Conservation (phyloP, 2,888 invertebrate genomes). For the Synanthedon formicaeformis region DNA sequence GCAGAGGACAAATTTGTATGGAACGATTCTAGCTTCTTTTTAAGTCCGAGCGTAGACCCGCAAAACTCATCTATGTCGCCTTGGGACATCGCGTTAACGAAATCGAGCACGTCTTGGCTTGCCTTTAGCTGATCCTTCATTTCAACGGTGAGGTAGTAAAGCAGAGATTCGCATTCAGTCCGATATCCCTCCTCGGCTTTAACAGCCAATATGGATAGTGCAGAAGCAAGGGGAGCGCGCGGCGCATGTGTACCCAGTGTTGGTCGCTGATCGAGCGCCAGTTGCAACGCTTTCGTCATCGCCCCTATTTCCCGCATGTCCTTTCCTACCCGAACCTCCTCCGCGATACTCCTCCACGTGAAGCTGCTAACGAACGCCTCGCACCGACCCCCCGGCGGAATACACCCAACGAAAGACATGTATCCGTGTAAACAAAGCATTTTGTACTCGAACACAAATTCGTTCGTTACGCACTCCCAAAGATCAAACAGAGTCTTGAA, state of each 20-base stretch:
- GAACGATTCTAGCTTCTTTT: slow-evolving; percentile 33
- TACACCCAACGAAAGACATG: slow-evolving; percentile 55
- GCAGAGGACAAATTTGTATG: slow-evolving; percentile 31
- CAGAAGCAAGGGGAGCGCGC: slow-evolving; percentile 54
- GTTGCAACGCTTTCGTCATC: slow-evolving; percentile 47
- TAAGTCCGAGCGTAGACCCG: slow-evolving; percentile 23
- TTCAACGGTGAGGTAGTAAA: slow-evolving; percentile 67
- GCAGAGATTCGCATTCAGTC: slow-evolving; percentile 39
- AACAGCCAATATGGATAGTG: slow-evolving; percentile 65
- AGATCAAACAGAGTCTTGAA: slow-evolving; percentile 65
- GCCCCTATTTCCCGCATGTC: slow-evolving; percentile 29
- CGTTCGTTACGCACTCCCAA: slow-evolving; percentile 54
- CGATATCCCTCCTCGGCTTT: slow-evolving; percentile 37
- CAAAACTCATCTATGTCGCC: slow-evolving; percentile 15
- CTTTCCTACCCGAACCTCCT: slow-evolving; percentile 53
- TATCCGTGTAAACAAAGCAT: slow-evolving; percentile 69
- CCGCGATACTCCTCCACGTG: slow-evolving; percentile 61
- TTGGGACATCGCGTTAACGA: slow-evolving; percentile 26
- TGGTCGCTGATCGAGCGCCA: slow-evolving; percentile 48
- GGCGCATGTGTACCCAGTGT: slow-evolving; percentile 49
- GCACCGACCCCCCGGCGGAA: slow-evolving; percentile 48
- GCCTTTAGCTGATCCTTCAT: slow-evolving; percentile 50
- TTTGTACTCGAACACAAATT: slow-evolving; percentile 61
- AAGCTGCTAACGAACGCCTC: slow-evolving; percentile 70
- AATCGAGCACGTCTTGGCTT: slow-evolving; percentile 53